Evolutionary conservation across 2,888 invertebrate species (phyloP), one percentile per base, ranked within the genome.

Genomic region (Thyatira batis): DNA sequence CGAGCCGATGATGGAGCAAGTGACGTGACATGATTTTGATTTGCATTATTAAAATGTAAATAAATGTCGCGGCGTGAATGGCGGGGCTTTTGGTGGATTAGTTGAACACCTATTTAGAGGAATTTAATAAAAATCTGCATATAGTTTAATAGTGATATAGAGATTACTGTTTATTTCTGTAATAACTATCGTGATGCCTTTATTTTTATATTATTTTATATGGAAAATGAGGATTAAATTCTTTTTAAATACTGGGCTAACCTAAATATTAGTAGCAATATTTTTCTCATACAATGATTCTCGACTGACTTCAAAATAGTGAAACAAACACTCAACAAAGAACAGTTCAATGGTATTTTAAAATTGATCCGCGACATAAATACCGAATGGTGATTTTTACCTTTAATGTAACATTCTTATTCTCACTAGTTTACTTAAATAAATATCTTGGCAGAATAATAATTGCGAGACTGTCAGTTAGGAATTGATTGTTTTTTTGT

Each of bases 11-110:
- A 54, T 27, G 49, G 60, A 52, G 50, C 46, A 46, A 17, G 50
- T 48, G 51, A 54, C 56, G 50, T 68, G 61, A 77, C 63, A 65
- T 52, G 64, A 74, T 69, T 78, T 67, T 63, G 69, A 71, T 69
- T 64, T 68, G 66, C 66, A 53, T 61, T 65, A 71, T 73, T 75
- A 72, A 71, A 69, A 76, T 75, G 69, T 49, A 69, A 70, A 72
- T 76, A 55, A 54, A 63, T 57, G 48, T 17, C 27, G 54, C 46
- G 52, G 70, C 56, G 57, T 30, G 51, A 48, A 27, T 27, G 1
- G 46, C 8, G 8, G 48, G 48, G 20, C 5, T 48, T 48, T 48
- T 11, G 48, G 20, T 20, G 27, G 48, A 48, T 48, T 48, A 48
- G 25, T 20, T 48, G 13, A 27, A 11, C 21, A 27, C 25, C 21